Evolutionary conservation across 2,797 vertebrate genomes (phyloP), one percentile per base, ranked within the genome.

Genomic region (Sebastes itinus): DNA sequence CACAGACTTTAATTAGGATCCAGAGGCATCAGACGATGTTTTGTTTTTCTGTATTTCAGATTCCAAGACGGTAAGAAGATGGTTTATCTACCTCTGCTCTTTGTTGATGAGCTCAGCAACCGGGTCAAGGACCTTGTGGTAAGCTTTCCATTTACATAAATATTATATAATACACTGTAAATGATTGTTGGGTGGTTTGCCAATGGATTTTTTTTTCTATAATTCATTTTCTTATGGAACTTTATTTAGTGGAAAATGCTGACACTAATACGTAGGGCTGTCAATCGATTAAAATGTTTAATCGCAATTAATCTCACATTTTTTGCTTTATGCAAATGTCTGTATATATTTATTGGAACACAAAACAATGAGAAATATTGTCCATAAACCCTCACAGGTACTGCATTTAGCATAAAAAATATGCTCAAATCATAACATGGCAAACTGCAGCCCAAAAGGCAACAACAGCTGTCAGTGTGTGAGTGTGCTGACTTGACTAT

Each of bases 91-190:
- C 99, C 98, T 82, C 98, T 99, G 95, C 95, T 99, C 89, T 99
- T 99, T 94, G 97, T 99, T 23, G 99, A 99, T 90, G 97, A 99
- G 89, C 97, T 99, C 90, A 99, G 98, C 93, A 99, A 97, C 93
- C 95, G 99, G 65, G 97, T 99, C 87, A 99, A 98, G 92, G 99
- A 99, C 94, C 95, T 95, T 1, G 66, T 92, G 88, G 94, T 94
- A 80, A 82, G 89, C 61, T 60, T 54, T 61, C 8, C 18, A 33
- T 74, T 49, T 49, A 49, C 82, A 54, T 75, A 61, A 64, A 35
- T 70, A 68, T 69, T 52, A 80, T 68, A 46, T 6, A 64, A 75
- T 13, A 12, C 22, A 18, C 22, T 62, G 7, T 32, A 55, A 28
- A 6, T 42, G 6, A 7, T 16, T 14, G 8, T 35, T 2, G 61